Evolutionary conservation across 1,140 invertebrate species (phyloP), one percentile per base, ranked within the genome.

Genomic region (Scaptodrosophila lebanonensis): DNA sequence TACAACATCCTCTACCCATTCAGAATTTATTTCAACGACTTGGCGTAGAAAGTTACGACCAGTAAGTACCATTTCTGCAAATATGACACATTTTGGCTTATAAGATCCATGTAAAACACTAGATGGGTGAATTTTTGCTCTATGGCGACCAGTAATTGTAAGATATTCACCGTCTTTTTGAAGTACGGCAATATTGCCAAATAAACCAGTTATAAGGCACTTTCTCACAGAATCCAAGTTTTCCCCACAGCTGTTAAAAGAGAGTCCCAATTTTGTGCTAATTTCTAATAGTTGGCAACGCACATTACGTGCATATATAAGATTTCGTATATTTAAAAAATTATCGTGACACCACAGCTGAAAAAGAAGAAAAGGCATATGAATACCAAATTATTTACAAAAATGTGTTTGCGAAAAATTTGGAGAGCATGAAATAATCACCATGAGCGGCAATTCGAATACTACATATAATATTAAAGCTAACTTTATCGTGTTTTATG

Each of bases 271-370:
- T 66, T 91, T 89, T 30, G 90, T 87, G 77, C 95, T 97, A 6
- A 99, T 90, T 16, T 93, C 90, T 9, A 90, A 79, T 43, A 99
- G 88, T 86, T 99, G 98, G 50, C 92, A 90, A 11, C 96, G 89
- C 2, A 99, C 93, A 66, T 96, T 92, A 17, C 88, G 85, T 0
- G 94, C 96, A 79, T 95, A 95, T 17, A 91, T 89, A 69, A 99
- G 88, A 89, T 98, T 97, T 52, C 95, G 91, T 52, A 90, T 87
- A 86, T 98, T 95, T 16, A 99, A 87, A 85, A 92, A 97, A 88
- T 98, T 97, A 50, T 97, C 94, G 77, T 92, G 91, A 84, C 97
- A 98, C 95, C 95, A 99, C 84, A 91, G 88, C 92, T 94, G 77
- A 18, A 89, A 88, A 64, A 61, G 57, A 27, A 22, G 8, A 25